phyloP scores from a whole-genome alignment of 1,140 invertebrate species.

The Drosophila takahashii region DNA sequence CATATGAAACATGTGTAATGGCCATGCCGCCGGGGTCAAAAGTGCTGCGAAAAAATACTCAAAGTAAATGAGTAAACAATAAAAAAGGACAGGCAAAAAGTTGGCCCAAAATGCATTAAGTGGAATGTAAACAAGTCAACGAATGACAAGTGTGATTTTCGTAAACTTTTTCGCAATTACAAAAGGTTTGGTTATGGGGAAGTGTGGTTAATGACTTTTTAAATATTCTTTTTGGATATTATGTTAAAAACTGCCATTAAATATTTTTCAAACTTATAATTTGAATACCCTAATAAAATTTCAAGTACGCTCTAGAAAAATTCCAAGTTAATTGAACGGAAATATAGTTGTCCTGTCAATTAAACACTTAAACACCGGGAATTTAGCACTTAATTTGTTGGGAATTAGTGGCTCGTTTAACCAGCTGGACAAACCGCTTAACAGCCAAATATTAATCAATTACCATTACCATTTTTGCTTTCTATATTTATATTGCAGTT shows the following conservation, averaged over 20 bases:
- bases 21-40: conserved; percentile 8
- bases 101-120: conserved; percentile 10
- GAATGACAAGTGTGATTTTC: conserved; percentile 7
- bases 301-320: not conserved
- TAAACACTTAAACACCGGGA: not conserved
- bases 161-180: not conserved
- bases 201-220: too few relatives aligned
- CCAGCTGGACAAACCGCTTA: not conserved
- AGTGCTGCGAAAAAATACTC: conserved; percentile 17
- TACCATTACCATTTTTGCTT: not conserved
- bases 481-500: conserved; percentile 86
- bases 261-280: too few relatives aligned
- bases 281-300: not conserved
- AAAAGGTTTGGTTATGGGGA: not conserved
- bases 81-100: conserved; percentile 30
- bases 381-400: not conserved
- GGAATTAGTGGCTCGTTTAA: not conserved
- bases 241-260: too few relatives aligned
- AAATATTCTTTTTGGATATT: too few relatives aligned
- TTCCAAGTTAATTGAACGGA: not conserved
- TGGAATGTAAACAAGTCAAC: conserved; percentile 24
- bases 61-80: conserved; percentile 28
- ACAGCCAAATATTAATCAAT: not conserved
- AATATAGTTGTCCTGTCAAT: not conserved
- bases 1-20: conserved; percentile 50